These are phyloP conservation scores for Syngnathus acus DNA, from an alignment of 2,797 vertebrate species.

Conservation along the genomic window DNA sequence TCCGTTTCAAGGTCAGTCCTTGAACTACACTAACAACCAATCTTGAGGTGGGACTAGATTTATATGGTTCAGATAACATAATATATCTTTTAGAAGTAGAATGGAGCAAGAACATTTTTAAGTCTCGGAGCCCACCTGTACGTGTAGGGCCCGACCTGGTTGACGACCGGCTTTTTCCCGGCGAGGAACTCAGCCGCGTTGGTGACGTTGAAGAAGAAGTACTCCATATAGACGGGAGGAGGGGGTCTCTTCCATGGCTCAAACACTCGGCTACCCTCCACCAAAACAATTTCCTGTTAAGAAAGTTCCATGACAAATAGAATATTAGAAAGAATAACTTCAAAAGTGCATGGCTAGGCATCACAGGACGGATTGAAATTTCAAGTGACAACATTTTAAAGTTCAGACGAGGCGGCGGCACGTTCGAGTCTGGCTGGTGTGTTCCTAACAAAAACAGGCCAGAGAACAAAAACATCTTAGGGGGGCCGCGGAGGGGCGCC, in stretches of 20 bases:
- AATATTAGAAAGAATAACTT: too few relatives aligned
- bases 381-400: neutral
- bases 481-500: constrained; percentile 18
- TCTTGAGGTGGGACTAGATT: neutral
- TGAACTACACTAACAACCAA: neutral
- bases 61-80: neutral
- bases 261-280: constrained; percentile 70
- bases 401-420: neutral
- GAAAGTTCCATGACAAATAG: constrained; percentile 1
- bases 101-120: neutral
- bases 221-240: constrained; percentile 74
- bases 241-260: constrained; percentile 72
- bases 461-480: constrained; percentile 50
- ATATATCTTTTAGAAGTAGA: neutral
- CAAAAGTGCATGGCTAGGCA: neutral
- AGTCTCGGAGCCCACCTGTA: constrained; percentile 59
- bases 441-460: constrained; percentile 32
- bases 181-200: constrained; percentile 49
- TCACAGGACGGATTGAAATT: neutral
- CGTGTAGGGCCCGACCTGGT: constrained; percentile 70
- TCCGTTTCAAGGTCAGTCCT: neutral
- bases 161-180: constrained; percentile 58
- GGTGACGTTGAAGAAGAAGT: constrained; percentile 73
- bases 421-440: constrained; percentile 15
- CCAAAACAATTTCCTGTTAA: constrained; percentile 71